Conservation (phyloP, 1,140 invertebrate species). For the Odontomachus brunneus region DNA sequence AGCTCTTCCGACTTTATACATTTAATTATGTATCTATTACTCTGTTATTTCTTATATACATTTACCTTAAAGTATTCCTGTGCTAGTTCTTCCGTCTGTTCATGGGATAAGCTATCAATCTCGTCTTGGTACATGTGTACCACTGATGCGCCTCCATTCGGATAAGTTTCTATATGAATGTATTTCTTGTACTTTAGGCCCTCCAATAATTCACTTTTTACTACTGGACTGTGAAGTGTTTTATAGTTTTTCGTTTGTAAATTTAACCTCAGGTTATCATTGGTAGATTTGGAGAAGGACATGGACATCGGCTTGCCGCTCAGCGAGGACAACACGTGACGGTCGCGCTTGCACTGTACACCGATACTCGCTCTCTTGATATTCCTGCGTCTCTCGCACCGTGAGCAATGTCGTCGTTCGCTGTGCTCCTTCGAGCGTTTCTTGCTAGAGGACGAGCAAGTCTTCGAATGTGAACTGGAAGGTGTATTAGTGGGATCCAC, state of each 20-base stretch:
- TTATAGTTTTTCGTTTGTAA: constrained; percentile 83
- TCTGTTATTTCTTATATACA: background rate
- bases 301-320: constrained; percentile 77
- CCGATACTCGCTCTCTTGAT: constrained; percentile 88
- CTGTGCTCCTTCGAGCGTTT: constrained; percentile 80
- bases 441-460: constrained; percentile 77
- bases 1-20: background rate
- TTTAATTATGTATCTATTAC: too few relatives aligned
- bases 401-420: constrained; percentile 85
- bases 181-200: constrained; percentile 90
- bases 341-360: constrained; percentile 87
- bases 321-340: constrained; percentile 71
- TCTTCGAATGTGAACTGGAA: constrained; percentile 63
- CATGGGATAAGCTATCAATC: constrained; percentile 90
- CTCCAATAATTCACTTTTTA: constrained; percentile 83
- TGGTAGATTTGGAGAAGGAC: constrained; percentile 70
- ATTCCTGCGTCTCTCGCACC: constrained; percentile 87
- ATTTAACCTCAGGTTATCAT: constrained; percentile 82
- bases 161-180: constrained; percentile 95
- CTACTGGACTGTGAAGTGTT: constrained; percentile 80
- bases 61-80: constrained; percentile 94
- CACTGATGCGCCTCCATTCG: constrained; percentile 97
- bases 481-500: constrained; percentile 59
- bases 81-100: constrained; percentile 93
- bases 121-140: constrained; percentile 97